Evolutionary conservation across 1,140 invertebrate species (phyloP), one percentile per base, ranked within the genome.

Genomic region (Schlechtendalia chinensis): DNA sequence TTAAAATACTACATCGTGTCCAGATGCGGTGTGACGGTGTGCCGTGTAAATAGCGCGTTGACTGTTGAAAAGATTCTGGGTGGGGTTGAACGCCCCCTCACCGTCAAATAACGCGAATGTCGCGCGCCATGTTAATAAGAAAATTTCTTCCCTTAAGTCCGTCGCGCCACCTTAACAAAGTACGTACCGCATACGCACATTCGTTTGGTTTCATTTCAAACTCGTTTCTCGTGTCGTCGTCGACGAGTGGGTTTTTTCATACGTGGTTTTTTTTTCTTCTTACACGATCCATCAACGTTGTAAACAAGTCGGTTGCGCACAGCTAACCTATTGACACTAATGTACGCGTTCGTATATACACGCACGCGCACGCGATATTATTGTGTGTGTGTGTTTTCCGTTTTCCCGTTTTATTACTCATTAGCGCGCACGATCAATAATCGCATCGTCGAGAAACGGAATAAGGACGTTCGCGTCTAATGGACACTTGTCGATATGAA

Each of bases 291-390:
- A 77, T 77, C 53, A 59, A 59, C 17, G 72, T 59, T 39, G 54
- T 59, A 59, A 77, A 77, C 54, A 77, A 45, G 54, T 77, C 6
- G 72, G 32, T 77, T 3, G 32, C 8, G 32, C 32, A 39, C 8
- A 39, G 32, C 3, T 39, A 77, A 77, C 72, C 54, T 77, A 77
- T 77, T 77, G 72, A 77, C 72, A 77, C 72, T 77, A 77, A 77
- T 77, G 72, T 39, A 39, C 32, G 32, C 3, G n/a, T n/a, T n/a
- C 8, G 32, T 59, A 27, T 10, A 59, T 45, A 16, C 72, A 39
- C 54, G 32, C 53, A 75, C 19, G 32, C 39, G 32, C 29, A 32
- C 29, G 19, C 10, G 32, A 45, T 10, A 45, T 45, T 69, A 22
- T 65, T 61, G 14, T 50, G 47, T 50, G 47, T 50, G 10, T 45